phyloP scores from a whole-genome alignment of 2,797 vertebrate genomes.

The Coregonus ussuriensis region DNA sequence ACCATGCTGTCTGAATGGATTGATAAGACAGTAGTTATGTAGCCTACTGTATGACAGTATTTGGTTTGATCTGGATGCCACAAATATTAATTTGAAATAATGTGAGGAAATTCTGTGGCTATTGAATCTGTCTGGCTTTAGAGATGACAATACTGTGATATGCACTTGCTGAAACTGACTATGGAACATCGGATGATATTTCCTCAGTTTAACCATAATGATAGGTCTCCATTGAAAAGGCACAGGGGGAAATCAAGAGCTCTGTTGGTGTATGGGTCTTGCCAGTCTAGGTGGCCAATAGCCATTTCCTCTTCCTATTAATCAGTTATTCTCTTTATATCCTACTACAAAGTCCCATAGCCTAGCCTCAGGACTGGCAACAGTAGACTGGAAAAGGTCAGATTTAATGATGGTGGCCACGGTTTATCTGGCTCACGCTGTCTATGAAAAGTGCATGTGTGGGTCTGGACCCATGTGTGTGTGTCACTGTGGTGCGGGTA shows the following conservation, averaged over 20 bases:
- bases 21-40: background rate
- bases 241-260: conserved; percentile 26
- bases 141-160: background rate
- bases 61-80: background rate
- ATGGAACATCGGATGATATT: conserved; percentile 9
- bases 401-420: conserved; percentile 64
- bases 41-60: background rate
- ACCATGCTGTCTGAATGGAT: background rate
- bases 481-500: background rate
- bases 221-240: conserved; percentile 30
- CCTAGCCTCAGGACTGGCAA: conserved; percentile 51
- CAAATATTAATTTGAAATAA: background rate
- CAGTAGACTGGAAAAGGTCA: conserved; percentile 64
- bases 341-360: conserved; percentile 61
- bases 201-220: conserved; percentile 23
- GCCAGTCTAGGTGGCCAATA: conserved; percentile 32
- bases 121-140: background rate
- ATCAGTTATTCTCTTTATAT: conserved; percentile 68
- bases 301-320: conserved; percentile 42
- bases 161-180: background rate
- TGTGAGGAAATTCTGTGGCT: background rate
- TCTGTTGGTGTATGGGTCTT: conserved; percentile 11
- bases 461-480: background rate
- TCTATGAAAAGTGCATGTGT: background rate
- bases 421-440: conserved; percentile 32